Base-by-base conservation (phyloP, 2,888 invertebrate genomes). In the Mesorhabditis sp. region DNA sequence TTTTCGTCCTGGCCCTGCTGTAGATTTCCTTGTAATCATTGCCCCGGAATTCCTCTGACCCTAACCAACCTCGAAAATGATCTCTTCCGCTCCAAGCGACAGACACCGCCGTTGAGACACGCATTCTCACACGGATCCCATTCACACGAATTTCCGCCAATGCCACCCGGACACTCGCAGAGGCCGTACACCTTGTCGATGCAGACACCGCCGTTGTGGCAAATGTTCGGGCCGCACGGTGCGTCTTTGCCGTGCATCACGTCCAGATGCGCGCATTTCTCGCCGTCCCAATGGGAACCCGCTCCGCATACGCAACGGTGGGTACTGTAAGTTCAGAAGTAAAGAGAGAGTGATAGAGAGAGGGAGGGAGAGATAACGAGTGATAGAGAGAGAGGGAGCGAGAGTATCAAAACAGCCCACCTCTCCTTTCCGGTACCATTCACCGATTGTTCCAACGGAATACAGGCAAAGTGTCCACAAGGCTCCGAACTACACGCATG, bases 41-140 rank as follows among this genome's bases (percentile, higher is more conserved):
- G 28, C 28, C 28, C 28, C 28, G 28, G 28, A 28, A 28, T 28
- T 28, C 28, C 28, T 28, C 28, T 28, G 28, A 28, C 28, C 28
- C 28, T 28, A 28, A 28, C 28, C 28, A 28, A 28, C 28, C 28
- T 28, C 28, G 28, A 28, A 28, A 28, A 28, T 2, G 28, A 28
- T 28, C 28, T 28, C 28, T 28, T 28, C 28, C 28, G 6, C 15
- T 62, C 13, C n/a, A 62, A 7, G 15, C 63, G 58, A 62, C 74
- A 67, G 15, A 44, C 50, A 42, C 70, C 70, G 3, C 66, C 70
- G 64, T 70, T 72, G 42, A 62, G 63, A 63, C 73, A 72, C 44
- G 42, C 28, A 42, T 61, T 72, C 28, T 43, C 5, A 63, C 67
- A 72, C 45, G 13, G 61, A 67, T 5, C 72, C 28, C 13, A 15